phyloP scores from a whole-genome alignment of 2,797 vertebrate genomes.

The Atherinosoma microstoma region DNA sequence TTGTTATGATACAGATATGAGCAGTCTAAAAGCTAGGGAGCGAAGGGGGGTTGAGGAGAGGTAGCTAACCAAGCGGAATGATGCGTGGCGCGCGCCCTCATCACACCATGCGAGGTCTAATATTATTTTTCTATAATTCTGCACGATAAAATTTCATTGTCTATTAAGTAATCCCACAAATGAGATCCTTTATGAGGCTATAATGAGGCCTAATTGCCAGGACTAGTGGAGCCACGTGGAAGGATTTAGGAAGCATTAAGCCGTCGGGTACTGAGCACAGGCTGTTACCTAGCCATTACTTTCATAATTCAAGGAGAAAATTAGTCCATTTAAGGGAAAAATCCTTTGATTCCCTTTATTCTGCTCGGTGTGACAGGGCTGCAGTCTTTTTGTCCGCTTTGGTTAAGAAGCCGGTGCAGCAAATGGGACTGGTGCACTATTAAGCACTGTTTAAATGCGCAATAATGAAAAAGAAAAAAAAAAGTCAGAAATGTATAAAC shows the following conservation, averaged over 20 bases:
- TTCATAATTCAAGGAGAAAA: constrained; percentile 99
- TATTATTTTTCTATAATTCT: constrained; percentile 97
- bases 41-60: neutral
- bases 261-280: constrained; percentile 96
- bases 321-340: constrained; percentile 95
- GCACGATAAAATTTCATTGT: constrained; percentile 97
- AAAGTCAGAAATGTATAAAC: constrained; percentile 74
- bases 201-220: constrained; percentile 99
- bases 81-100: constrained; percentile 87
- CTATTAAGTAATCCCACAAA: constrained; percentile 98
- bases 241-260: constrained; percentile 99
- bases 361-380: constrained; percentile 87
- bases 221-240: constrained; percentile 99
- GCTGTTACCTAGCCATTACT: constrained; percentile 98
- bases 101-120: constrained; percentile 84
- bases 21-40: constrained; percentile 51
- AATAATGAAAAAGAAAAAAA: constrained; percentile 63
- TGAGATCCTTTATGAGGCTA: constrained; percentile 99
- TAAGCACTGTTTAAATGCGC: constrained; percentile 76
- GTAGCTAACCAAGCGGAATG: constrained; percentile 86
- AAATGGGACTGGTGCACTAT: constrained; percentile 85
- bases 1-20: constrained; percentile 70
- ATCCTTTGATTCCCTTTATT: constrained; percentile 93
- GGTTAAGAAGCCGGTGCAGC: constrained; percentile 84
- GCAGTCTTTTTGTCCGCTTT: constrained; percentile 77